phyloP scores from a whole-genome alignment of 92 coral and sea anemone species.

The Hydrozoanthus gracilis region DNA sequence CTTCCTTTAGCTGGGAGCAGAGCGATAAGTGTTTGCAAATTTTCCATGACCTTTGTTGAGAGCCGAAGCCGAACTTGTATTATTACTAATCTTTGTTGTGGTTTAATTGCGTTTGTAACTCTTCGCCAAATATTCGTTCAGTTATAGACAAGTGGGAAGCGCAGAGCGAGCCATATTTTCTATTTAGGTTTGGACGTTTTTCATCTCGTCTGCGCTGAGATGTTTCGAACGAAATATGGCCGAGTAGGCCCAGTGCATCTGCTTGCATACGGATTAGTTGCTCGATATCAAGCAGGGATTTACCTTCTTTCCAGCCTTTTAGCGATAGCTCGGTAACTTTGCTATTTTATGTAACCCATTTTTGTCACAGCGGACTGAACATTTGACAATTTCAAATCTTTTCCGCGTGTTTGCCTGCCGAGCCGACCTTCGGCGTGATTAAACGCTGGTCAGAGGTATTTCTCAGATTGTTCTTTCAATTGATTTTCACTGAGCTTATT shows the following conservation, averaged over 20 bases:
- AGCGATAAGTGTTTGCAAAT: no score
- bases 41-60: no score
- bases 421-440: conserved; percentile 58
- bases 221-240: conserved; percentile 58
- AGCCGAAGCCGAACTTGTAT: no score
- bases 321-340: conserved; percentile 46
- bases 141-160: conserved; percentile 61
- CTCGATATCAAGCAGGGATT: conserved; percentile 11
- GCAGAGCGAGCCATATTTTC: conserved; percentile 60
- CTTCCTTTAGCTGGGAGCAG: no score
- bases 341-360: conserved; percentile 19
- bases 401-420: conserved; percentile 45
- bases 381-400: conserved; percentile 36
- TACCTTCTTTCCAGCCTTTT: conserved; percentile 40
- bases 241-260: conserved; percentile 35
- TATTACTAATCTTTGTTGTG: background rate
- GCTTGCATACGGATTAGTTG: conserved; percentile 49
- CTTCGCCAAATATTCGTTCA: conserved; percentile 46
- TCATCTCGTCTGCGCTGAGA: conserved; percentile 61
- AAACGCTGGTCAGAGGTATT: conserved; percentile 45
- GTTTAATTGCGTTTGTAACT: conserved; percentile 60
- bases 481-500: conserved; percentile 61
- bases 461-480: conserved; percentile 51
- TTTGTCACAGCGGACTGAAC: conserved; percentile 21
- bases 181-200: conserved; percentile 62